Percentiles rank a stretch among this genome's conserved stretches.
Evolutionary conservation across 2,888 invertebrate genomes (phyloP).

Genomic region (Plagiodera versicolora): DNA sequence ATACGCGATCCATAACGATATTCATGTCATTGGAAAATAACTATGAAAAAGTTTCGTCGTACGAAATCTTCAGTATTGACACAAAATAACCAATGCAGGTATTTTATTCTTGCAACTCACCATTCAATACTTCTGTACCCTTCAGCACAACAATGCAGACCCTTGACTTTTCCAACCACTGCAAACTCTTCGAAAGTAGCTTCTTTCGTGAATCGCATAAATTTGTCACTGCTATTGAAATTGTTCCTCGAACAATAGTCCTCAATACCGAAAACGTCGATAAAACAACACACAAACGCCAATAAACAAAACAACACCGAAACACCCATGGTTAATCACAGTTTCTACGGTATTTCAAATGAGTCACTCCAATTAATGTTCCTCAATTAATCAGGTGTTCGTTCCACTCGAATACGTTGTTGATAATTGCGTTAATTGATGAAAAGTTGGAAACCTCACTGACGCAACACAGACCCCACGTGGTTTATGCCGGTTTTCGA

Average conservation of each 20-base stretch:
- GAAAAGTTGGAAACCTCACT: background rate
- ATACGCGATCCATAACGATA: background rate
- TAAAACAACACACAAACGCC: slow-evolving; percentile 10
- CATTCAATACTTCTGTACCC: slow-evolving; percentile 80
- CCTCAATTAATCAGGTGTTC: background rate
- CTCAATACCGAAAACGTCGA: slow-evolving; percentile 36
- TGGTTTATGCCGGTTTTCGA: background rate
- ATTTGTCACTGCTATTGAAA: slow-evolving; percentile 59
- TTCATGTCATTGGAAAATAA: no score
- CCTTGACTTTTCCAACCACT: slow-evolving; percentile 70
- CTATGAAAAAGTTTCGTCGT: no score
- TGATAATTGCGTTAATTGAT: background rate
- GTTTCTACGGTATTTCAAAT: background rate
- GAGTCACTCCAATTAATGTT: background rate
- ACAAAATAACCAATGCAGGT: no score
- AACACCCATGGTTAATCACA: background rate
- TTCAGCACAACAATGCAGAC: slow-evolving; percentile 75
- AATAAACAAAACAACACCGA: slow-evolving; percentile 14
- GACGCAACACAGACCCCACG: background rate
- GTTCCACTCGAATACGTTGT: background rate
- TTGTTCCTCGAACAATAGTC: slow-evolving; percentile 66
- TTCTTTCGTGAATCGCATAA: slow-evolving; percentile 75
- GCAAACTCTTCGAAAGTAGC: slow-evolving; percentile 69
- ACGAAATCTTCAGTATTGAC: no score
- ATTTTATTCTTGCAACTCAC: slow-evolving; percentile 57